Conservation (phyloP, 1,140 invertebrate genomes). For the Papilio aristodemus region DNA sequence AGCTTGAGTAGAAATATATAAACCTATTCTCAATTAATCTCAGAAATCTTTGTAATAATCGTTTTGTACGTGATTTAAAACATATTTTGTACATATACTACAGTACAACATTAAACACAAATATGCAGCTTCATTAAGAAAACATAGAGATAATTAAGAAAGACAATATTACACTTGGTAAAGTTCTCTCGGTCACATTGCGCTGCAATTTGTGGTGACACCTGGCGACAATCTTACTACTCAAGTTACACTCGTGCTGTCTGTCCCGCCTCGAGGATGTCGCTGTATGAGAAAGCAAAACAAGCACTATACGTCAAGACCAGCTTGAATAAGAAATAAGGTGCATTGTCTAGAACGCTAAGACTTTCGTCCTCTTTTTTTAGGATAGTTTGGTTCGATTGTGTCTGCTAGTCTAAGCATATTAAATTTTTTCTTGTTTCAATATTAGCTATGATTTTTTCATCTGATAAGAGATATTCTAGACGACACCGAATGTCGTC, state of each 20-base stretch:
- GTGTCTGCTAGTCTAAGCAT: not conserved
- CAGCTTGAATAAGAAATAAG: conserved; percentile 11
- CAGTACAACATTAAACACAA: not conserved
- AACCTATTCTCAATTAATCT: too few species aligned
- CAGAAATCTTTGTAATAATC: not conserved
- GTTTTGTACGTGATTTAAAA: not conserved
- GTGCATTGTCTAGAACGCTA: not conserved
- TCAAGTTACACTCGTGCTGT: conserved; percentile 11
- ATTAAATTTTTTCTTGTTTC: not conserved
- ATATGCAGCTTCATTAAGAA: not conserved
- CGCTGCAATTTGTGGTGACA: conserved; percentile 17
- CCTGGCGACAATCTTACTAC: conserved; percentile 17
- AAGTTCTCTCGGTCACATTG: conserved; percentile 8
- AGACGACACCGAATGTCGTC: too few species aligned
- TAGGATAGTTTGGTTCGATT: too few species aligned
- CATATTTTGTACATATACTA: not conserved
- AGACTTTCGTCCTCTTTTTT: not conserved
- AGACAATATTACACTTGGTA: conserved; percentile 9
- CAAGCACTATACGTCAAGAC: conserved; percentile 8
- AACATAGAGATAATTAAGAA: conserved; percentile 1
- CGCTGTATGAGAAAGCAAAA: conserved; percentile 1
- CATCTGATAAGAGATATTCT: too few species aligned
- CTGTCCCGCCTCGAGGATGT: conserved; percentile 7
- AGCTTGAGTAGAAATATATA: too few species aligned
- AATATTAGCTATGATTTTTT: too few species aligned